A percentile compares a stretch with the other conserved stretches of the same genome.
These are phyloP conservation scores for Oreotrochilus melanogaster DNA, from an alignment of 2,113 vertebrate genomes.

Conservation along the genomic window DNA sequence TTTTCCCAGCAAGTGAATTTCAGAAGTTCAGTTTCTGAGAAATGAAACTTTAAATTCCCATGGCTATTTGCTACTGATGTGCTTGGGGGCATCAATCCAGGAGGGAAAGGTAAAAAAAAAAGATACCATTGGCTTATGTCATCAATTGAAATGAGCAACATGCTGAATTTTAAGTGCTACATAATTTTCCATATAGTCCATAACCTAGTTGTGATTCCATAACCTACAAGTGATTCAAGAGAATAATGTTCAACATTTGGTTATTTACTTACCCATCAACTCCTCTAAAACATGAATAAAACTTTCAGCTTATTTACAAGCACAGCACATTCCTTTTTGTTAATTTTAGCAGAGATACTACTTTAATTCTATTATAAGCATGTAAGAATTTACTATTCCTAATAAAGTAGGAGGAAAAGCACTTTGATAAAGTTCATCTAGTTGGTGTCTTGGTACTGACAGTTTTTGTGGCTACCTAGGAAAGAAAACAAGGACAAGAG, in stretches of 20 bases:
- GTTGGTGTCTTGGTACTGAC: background rate
- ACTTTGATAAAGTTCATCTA: background rate
- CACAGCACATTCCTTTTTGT: background rate
- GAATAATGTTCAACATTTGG: background rate
- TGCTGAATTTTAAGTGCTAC: background rate
- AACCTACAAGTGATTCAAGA: background rate
- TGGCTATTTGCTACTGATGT: background rate
- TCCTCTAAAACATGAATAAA: background rate
- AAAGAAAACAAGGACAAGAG: background rate
- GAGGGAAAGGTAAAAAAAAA: background rate
- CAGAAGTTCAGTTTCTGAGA: background rate
- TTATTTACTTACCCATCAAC: background rate
- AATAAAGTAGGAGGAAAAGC: background rate
- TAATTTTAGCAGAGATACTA: background rate
- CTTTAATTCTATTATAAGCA: background rate
- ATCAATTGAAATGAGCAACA: background rate
- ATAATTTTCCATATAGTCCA: background rate
- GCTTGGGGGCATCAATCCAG: background rate
- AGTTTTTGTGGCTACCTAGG: background rate
- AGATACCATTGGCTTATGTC: background rate
- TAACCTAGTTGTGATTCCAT: background rate
- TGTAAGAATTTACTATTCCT: background rate
- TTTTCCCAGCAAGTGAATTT: slow-evolving; percentile 20
- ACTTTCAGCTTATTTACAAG: background rate
- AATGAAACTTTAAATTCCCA: background rate